phyloP scores from a whole-genome alignment of 2,113 vertebrate genomes.

The Megaleporinus macrocephalus region DNA sequence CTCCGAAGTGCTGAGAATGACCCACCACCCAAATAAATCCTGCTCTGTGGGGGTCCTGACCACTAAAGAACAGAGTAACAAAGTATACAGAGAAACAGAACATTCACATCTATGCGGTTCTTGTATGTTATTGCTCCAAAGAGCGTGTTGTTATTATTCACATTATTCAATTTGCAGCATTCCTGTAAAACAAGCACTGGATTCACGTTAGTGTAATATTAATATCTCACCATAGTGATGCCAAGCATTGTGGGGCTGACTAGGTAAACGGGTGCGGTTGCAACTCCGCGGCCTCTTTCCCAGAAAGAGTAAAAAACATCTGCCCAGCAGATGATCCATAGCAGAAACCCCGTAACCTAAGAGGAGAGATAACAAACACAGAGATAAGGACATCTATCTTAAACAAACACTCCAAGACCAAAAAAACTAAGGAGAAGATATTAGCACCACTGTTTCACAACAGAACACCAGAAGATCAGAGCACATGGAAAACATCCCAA shows the following conservation, averaged over 20 bases:
- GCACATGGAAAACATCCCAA: too few relatives aligned
- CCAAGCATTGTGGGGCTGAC: constrained; percentile 92
- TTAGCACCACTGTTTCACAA: background rate
- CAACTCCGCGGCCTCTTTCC: constrained; percentile 83
- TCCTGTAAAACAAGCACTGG: too few relatives aligned
- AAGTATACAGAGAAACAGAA: too few relatives aligned
- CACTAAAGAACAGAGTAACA: too few relatives aligned
- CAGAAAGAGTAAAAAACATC: constrained; percentile 98
- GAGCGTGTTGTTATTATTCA: too few relatives aligned
- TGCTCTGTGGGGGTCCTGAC: too few relatives aligned
- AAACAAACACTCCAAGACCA: background rate
- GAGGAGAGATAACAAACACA: background rate
- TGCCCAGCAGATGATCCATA: constrained; percentile 98
- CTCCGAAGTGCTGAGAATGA: too few relatives aligned
- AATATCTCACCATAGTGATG: constrained; percentile 89
- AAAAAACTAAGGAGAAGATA: background rate
- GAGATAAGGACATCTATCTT: constrained; percentile 14
- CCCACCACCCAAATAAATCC: too few relatives aligned
- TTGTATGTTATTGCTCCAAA: too few relatives aligned
- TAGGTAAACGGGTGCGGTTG: constrained; percentile 79
- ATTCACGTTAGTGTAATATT: background rate
- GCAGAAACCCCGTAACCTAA: constrained; percentile 86
- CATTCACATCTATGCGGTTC: too few relatives aligned
- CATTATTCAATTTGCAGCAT: too few relatives aligned
- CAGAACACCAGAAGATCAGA: background rate